Conservation (phyloP, 2,113 vertebrate genomes). For the Argyrosomus japonicus region DNA sequence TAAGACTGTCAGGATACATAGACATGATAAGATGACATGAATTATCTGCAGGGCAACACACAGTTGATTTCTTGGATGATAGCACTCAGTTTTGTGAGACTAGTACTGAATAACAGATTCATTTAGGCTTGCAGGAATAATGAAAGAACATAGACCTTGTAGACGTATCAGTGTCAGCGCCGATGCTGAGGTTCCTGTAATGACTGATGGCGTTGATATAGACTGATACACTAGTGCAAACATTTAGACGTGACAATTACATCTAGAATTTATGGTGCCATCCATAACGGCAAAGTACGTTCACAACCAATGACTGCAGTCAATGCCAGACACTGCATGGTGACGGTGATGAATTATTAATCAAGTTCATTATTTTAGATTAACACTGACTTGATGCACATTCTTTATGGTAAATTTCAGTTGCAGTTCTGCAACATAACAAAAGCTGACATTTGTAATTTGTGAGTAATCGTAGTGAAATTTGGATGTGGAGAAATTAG, state of each 20-base stretch:
- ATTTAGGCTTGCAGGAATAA: not conserved
- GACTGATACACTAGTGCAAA: conserved; percentile 11
- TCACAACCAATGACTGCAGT: conserved; percentile 23
- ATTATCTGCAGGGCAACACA: not conserved
- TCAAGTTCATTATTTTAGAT: conserved; percentile 46
- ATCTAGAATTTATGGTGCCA: conserved; percentile 52
- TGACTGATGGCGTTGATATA: not conserved
- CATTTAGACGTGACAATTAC: conserved; percentile 31
- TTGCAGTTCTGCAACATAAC: not conserved
- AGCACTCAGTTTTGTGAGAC: not conserved
- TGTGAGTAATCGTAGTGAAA: not conserved
- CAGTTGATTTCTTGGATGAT: not conserved
- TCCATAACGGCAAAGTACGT: conserved; percentile 11
- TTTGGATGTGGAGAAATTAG: not conserved
- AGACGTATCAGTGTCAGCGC: not conserved
- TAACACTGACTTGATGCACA: conserved; percentile 22
- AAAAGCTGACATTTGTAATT: not conserved
- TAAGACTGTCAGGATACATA: not conserved
- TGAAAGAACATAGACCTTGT: not conserved
- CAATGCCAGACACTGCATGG: not conserved
- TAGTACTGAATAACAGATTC: not conserved
- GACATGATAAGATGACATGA: not conserved
- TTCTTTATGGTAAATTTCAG: conserved; percentile 23
- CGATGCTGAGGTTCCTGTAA: not conserved
- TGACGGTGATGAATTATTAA: conserved; percentile 54